phyloP scores from a whole-genome alignment of 1,140 invertebrate species.

The Cephus cinctus region DNA sequence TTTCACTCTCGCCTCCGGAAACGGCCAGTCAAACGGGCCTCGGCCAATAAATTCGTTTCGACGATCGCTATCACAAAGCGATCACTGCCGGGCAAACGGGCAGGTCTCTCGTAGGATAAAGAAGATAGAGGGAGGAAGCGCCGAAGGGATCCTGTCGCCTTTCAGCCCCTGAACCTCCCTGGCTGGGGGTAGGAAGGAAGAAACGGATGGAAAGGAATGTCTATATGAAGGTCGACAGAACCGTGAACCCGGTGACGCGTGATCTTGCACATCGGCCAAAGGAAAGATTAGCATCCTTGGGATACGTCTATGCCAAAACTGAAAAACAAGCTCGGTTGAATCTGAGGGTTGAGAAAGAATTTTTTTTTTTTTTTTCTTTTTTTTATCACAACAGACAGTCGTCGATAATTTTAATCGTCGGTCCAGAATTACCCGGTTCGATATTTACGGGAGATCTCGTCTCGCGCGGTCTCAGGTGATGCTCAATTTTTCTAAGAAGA shows the following conservation, averaged over 20 bases:
- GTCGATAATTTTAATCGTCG: no score
- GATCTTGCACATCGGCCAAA: slow-evolving; percentile 55
- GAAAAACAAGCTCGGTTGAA: no score
- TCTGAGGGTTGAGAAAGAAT: no score
- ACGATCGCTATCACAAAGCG: slow-evolving; percentile 22
- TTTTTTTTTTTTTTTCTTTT: no score
- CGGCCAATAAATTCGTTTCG: slow-evolving; percentile 26
- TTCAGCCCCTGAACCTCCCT: not conserved
- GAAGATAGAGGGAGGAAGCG: not conserved
- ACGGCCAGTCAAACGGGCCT: no score
- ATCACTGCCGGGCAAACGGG: slow-evolving; percentile 10
- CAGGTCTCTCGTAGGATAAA: not conserved
- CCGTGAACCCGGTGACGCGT: slow-evolving; percentile 50
- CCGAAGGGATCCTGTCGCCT: not conserved
- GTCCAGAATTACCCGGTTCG: no score
- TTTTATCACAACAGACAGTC: no score
- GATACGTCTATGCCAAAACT: slow-evolving; percentile 41
- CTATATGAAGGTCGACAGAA: slow-evolving; percentile 50
- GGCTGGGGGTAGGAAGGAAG: slow-evolving; percentile 18
- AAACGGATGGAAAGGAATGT: slow-evolving; percentile 46
- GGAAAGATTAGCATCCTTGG: slow-evolving; percentile 48
- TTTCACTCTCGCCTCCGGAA: no score
- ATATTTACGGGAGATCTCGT: no score
- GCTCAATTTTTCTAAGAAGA: not conserved
- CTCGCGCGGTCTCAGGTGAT: slow-evolving; percentile 1